phyloP scores from a whole-genome alignment of 2,113 vertebrate genomes.

The Crotalus tigris region DNA sequence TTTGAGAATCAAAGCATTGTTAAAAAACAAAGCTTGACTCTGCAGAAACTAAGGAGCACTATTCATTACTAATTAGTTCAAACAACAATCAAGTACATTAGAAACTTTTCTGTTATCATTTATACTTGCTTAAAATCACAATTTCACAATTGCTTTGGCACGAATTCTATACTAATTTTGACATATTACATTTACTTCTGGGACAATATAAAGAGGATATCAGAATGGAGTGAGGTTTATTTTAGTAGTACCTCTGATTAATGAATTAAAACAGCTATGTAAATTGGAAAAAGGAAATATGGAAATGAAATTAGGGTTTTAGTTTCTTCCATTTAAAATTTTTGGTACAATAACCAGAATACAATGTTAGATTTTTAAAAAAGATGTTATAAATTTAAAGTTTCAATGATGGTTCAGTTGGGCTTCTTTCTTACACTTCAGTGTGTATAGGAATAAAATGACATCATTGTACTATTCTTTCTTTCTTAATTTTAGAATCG shows the following conservation, averaged over 20 bases:
- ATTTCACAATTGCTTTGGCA: background rate
- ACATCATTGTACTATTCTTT: background rate
- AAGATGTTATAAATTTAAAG: background rate
- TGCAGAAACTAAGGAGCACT: background rate
- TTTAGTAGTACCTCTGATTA: background rate
- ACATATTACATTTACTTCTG: background rate
- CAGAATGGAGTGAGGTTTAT: background rate
- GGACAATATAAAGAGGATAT: background rate
- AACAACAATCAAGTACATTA: background rate
- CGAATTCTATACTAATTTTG: background rate
- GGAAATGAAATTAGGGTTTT: background rate
- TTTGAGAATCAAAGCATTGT: background rate
- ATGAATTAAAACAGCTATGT: background rate
- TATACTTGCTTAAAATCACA: background rate
- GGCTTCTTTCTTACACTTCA: background rate
- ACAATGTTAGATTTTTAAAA: background rate
- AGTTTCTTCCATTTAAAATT: background rate
- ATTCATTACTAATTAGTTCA: background rate
- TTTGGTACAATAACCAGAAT: background rate
- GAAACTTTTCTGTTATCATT: background rate
- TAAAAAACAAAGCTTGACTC: conserved; percentile 1
- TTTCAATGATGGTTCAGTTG: background rate
- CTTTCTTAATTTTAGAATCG: background rate
- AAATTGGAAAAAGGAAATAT: background rate
- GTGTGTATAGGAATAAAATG: background rate